These are phyloP conservation scores for Drosophila kepulauana DNA, from an alignment of 1,140 invertebrate species.

Conservation along the genomic window DNA sequence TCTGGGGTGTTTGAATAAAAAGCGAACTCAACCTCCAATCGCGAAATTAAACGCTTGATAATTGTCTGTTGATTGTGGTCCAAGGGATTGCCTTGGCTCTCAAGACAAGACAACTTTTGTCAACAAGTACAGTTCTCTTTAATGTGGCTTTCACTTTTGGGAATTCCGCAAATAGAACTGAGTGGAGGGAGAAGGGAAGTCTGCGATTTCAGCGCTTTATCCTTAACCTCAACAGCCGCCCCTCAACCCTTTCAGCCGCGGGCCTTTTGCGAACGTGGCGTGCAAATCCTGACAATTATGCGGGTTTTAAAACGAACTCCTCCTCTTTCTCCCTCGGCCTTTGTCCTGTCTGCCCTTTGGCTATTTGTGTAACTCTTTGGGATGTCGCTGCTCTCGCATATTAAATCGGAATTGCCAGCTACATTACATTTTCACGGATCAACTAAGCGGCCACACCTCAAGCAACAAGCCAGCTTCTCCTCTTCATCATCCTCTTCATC, in stretches of 20 bases:
- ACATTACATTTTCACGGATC: conserved; percentile 78
- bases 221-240: conserved; percentile 38
- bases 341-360: conserved; percentile 49
- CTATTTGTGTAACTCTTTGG: conserved; percentile 76
- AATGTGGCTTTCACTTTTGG: neutral
- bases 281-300: conserved; percentile 82
- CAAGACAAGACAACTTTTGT: conserved; percentile 8
- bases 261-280: conserved; percentile 49
- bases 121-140: conserved; percentile 1
- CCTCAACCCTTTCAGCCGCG: conserved; percentile 39
- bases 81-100: conserved; percentile 4
- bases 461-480: neutral
- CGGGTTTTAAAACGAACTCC: conserved; percentile 69
- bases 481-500: conserved; percentile 20
- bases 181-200: neutral
- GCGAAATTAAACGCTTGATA: conserved; percentile 65
- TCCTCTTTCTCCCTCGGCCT: neutral
- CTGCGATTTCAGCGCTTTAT: conserved; percentile 35
- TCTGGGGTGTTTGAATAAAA: conserved; percentile 52
- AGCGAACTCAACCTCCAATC: conserved; percentile 16
- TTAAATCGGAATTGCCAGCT: conserved; percentile 75
- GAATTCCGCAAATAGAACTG: neutral
- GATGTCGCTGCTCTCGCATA: conserved; percentile 55
- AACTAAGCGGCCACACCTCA: conserved; percentile 77
- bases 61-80: conserved; percentile 64